These are phyloP conservation scores for Cantharis rufa DNA, from an alignment of 2,888 invertebrate genomes.

Conservation along the genomic window DNA sequence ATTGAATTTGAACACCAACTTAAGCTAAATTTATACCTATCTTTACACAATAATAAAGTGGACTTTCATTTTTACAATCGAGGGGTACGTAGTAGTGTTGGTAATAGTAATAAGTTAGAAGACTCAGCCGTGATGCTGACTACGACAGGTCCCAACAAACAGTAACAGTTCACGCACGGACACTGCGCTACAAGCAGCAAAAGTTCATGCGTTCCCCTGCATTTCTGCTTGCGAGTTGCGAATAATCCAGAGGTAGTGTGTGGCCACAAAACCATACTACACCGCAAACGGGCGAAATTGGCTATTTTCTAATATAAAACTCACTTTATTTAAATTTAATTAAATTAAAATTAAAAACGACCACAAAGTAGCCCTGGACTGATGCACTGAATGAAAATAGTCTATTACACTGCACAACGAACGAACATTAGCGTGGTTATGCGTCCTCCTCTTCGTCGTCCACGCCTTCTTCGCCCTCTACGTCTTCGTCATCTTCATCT, in stretches of 20 bases:
- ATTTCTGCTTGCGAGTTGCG: slow-evolving; percentile 24
- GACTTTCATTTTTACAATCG: slow-evolving; percentile 58
- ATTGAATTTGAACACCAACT: slow-evolving; percentile 49
- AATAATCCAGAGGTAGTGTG: slow-evolving; percentile 32
- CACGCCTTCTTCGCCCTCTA: slow-evolving; percentile 53
- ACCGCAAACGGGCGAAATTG: slow-evolving; percentile 21
- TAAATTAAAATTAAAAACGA: slow-evolving; percentile 33
- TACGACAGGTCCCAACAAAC: slow-evolving; percentile 34
- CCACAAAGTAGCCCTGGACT: slow-evolving; percentile 52
- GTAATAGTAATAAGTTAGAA: slow-evolving; percentile 43
- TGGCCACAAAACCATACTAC: slow-evolving; percentile 12
- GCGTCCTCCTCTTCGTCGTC: slow-evolving; percentile 56
- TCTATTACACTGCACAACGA: slow-evolving; percentile 46
- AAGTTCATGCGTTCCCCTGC: slow-evolving; percentile 31
- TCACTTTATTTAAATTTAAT: slow-evolving; percentile 39
- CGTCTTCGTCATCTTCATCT: slow-evolving; percentile 56
- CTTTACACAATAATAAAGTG: slow-evolving; percentile 56
- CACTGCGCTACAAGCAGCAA: slow-evolving; percentile 22
- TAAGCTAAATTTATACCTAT: slow-evolving; percentile 58
- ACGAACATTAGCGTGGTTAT: slow-evolving; percentile 51
- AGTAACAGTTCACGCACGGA: slow-evolving; percentile 31
- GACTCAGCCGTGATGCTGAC: slow-evolving; percentile 33
- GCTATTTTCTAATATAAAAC: slow-evolving; percentile 36
- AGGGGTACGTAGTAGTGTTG: slow-evolving; percentile 54
- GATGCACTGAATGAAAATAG: slow-evolving; percentile 44